phyloP scores from a whole-genome alignment of 2,888 invertebrate genomes.

The Muschampia plurimacula region DNA sequence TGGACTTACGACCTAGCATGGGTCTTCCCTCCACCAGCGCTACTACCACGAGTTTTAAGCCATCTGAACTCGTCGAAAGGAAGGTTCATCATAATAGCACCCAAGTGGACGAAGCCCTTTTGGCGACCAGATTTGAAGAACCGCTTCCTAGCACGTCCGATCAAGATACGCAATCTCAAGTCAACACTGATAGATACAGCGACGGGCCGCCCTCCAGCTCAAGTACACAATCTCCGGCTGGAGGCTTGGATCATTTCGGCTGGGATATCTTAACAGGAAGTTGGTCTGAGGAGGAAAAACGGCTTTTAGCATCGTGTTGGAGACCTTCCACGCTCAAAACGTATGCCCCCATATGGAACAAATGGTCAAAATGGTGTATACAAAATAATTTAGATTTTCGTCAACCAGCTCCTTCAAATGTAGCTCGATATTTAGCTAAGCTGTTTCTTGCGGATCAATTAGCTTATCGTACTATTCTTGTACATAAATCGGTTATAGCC shows the following conservation, averaged over 20 bases:
- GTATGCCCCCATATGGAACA: conserved; percentile 39
- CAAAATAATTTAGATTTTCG: conserved; percentile 22
- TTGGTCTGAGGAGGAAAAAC: conserved; percentile 37
- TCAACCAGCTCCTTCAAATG: conserved; percentile 22
- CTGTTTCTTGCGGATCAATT: conserved; percentile 37
- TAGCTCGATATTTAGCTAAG: conserved; percentile 42
- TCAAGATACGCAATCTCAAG: conserved; percentile 21
- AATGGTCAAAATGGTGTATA: conserved; percentile 39
- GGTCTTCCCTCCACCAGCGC: conserved; percentile 42
- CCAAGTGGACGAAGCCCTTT: conserved; percentile 40
- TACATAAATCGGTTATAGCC: conserved; percentile 46
- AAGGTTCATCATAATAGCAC: conserved; percentile 33
- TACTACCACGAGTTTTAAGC: conserved; percentile 39
- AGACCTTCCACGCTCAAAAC: conserved; percentile 40
- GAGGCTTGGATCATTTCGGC: conserved; percentile 43
- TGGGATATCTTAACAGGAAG: conserved; percentile 37
- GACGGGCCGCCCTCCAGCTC: conserved; percentile 32
- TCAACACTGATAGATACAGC: conserved; percentile 18
- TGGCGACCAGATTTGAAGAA: conserved; percentile 32
- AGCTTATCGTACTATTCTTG: conserved; percentile 44
- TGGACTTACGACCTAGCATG: conserved; percentile 40
- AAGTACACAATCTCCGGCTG: conserved; percentile 37
- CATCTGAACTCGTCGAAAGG: conserved; percentile 32
- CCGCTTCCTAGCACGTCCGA: conserved; percentile 24
- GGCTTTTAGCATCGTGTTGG: conserved; percentile 39